These are phyloP conservation scores for Encarsia formosa DNA, from an alignment of 2,888 invertebrate genomes.

Conservation along the genomic window DNA sequence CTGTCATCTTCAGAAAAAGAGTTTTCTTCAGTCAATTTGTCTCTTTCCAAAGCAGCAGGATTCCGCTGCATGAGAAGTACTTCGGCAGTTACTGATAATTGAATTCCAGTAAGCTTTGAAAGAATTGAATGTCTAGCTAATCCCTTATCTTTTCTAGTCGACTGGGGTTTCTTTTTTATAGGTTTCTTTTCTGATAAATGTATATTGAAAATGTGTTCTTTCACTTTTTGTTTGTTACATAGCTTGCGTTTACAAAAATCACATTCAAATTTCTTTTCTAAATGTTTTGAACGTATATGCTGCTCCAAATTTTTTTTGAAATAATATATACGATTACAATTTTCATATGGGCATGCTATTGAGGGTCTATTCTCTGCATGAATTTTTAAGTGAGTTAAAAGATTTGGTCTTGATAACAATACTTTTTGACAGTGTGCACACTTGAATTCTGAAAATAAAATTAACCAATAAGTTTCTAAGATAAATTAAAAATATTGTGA, in stretches of 20 bases:
- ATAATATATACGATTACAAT: conserved; percentile 53
- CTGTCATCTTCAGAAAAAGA: conserved; percentile 21
- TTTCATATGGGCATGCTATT: conserved; percentile 44
- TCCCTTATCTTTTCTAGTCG: conserved; percentile 33
- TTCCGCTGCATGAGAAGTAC: conserved; percentile 10
- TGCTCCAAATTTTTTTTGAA: conserved; percentile 57
- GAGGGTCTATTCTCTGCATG: conserved; percentile 10
- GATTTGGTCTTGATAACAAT: conserved; percentile 29
- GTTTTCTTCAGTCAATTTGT: conserved; percentile 3
- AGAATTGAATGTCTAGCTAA: conserved; percentile 33
- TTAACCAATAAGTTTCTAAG: background rate
- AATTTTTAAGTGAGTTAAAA: conserved; percentile 6
- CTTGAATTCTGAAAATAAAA: conserved; percentile 15
- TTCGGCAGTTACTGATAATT: conserved; percentile 26
- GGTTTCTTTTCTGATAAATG: conserved; percentile 28
- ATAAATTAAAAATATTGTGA: background rate
- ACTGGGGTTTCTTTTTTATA: conserved; percentile 17
- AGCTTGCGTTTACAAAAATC: conserved; percentile 35
- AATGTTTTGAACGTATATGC: conserved; percentile 56
- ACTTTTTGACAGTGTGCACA: conserved; percentile 34
- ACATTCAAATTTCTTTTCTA: conserved; percentile 50
- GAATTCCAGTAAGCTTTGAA: conserved; percentile 33
- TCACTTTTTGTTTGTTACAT: conserved; percentile 31
- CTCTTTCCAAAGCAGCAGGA: conserved; percentile 18
- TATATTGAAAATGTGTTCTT: conserved; percentile 31